Percentiles rank a stretch among this genome's conserved stretches.
Conservation (phyloP, 2,888 invertebrate genomes). For the Plebejus anna region DNA sequence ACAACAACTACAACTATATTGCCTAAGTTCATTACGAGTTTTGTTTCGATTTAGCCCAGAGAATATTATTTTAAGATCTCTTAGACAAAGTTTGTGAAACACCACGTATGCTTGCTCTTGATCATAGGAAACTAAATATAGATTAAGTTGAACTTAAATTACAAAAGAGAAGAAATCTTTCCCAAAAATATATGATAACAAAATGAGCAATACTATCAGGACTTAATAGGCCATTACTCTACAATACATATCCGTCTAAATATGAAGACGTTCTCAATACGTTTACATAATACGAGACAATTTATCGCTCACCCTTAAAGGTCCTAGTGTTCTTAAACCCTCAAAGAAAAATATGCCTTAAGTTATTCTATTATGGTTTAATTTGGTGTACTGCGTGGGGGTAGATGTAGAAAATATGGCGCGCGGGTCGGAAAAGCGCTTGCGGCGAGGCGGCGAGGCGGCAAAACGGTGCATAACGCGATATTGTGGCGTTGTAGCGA, state of each 20-base stretch:
- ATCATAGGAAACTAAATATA: not conserved
- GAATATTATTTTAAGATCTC: no score
- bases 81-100: no score
- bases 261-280: constrained; percentile 42
- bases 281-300: constrained; percentile 37
- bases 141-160: not conserved
- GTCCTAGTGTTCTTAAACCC: not conserved
- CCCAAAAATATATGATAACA: not conserved
- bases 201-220: not conserved
- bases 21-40: not conserved
- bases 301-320: constrained; percentile 27
- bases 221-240: constrained; percentile 39
- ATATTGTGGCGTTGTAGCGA: constrained; percentile 60
- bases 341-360: constrained; percentile 32
- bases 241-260: constrained; percentile 42
- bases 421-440: constrained; percentile 38
- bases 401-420: constrained; percentile 5
- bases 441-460: constrained; percentile 51
- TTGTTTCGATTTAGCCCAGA: no score
- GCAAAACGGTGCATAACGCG: constrained; percentile 72
- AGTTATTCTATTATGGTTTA: not conserved
- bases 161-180: not conserved
- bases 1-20: no score
- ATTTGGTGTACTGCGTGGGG: constrained; percentile 25
- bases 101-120: no score